phyloP scores from a whole-genome alignment of 2,797 vertebrate genomes.

The Enteromius paludinosus region DNA sequence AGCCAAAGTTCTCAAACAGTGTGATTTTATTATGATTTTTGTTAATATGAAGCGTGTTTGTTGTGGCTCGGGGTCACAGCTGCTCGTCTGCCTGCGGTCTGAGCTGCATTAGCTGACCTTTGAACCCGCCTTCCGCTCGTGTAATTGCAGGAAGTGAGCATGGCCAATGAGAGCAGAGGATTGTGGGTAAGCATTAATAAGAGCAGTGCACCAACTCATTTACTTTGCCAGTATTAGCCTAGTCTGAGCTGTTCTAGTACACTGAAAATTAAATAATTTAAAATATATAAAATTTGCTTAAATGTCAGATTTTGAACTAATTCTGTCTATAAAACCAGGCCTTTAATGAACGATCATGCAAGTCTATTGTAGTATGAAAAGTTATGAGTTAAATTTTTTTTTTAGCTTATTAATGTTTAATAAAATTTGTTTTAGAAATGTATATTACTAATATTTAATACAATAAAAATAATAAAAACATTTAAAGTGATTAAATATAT shows the following conservation, averaged over 20 bases:
- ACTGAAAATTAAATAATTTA: no score
- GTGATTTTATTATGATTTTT: no score
- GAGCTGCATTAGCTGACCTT: slow-evolving; percentile 70
- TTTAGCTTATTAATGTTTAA: neutral
- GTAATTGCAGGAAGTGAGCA: slow-evolving; percentile 85
- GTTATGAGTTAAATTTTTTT: no score
- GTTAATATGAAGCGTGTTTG: neutral
- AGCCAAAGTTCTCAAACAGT: no score
- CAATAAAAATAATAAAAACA: neutral
- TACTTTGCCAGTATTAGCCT: neutral
- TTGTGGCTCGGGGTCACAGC: neutral
- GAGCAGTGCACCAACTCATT: neutral
- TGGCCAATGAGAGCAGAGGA: slow-evolving; percentile 74
- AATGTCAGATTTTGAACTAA: no score
- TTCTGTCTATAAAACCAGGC: no score
- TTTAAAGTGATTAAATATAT: neutral
- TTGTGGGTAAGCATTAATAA: slow-evolving; percentile 76
- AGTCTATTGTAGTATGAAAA: neutral
- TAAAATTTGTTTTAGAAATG: neutral
- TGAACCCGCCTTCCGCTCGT: slow-evolving; percentile 83
- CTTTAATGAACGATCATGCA: no score
- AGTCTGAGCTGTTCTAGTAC: no score
- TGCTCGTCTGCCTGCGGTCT: slow-evolving; percentile 39
- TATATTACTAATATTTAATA: neutral
- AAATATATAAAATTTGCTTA: no score